Evolutionary conservation across 2,113 vertebrate genomes (phyloP), one percentile per base, ranked within the genome.

Genomic region (Sylvilagus bachmani): DNA sequence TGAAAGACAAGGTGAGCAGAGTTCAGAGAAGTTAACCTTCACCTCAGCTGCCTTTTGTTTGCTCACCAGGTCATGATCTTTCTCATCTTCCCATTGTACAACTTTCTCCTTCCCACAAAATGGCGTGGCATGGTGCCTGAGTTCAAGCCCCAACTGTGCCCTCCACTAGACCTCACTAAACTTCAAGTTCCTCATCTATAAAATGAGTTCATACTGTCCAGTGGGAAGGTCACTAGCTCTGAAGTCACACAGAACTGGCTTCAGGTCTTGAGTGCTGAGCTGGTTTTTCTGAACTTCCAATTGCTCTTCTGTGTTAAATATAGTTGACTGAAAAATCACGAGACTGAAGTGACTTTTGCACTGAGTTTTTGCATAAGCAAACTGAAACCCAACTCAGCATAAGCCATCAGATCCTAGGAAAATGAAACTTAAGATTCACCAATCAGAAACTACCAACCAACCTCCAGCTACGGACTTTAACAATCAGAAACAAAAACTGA

Each of bases 81-180:
- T 69, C 55, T 92, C 62, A 25, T 75, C 29, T 75, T 71, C 61
- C 69, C 38, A 10, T 3, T 5, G 11, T 6, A 19, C 29, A 36
- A 9, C 36, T 75, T 88, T 64, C 29, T 86, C 80, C 29, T 73
- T 85, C 73, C 78, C n/a, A 6, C 75, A 93, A 74, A 92, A 66
- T 61, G 80, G 38, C 38, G 1, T 9, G 12, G 7, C 10, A 61
- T 12, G 4, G 73, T n/a, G 64, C 7, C 13, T 36, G 33, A 25
- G 10, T 86, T 74, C 55, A 27, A 75, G 31, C 27, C 31, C 74
- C 38, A 78, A 6, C 5, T 61, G 89, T 36, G 70, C 36, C 33
- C 33, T 53, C 31, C 13, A 61, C 38, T 13, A 53, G 61, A n/a
- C 3, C 7, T 83, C 82, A 51, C 4, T 22, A 55, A 67, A 38